Evolutionary conservation across 2,113 vertebrate species (phyloP), one percentile per base, ranked within the genome.

Genomic region (Epinephelus fuscoguttatus): DNA sequence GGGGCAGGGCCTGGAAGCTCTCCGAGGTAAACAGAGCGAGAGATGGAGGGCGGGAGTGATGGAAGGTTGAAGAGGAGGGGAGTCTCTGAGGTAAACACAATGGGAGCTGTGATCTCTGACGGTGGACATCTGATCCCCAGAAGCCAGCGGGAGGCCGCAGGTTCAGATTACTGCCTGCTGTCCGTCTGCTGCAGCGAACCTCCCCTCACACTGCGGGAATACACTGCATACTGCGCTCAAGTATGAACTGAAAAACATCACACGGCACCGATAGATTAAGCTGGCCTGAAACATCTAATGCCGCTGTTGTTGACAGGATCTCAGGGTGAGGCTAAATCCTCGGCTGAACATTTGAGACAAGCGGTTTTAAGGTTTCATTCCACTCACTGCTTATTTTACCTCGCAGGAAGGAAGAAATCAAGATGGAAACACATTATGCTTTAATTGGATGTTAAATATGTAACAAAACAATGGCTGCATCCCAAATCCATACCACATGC

Each of bases 81-180:
- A 90, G 91, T 84, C 80, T 91, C 86, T 83, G 72, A 87, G 80
- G 88, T 89, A 87, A 92, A 90, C 83, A 95, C 91, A 95, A 95
- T 89, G 87, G 90, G 85, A 91, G 88, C 86, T 87, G 80, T 94
- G 94, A 95, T 94, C 94, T 95, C 91, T 92, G 91, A 93, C 83
- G 13, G 73, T 56, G 77, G 94, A 93, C 83, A 96, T 85, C 85
- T 87, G 88, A 96, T 94, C 89, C 79, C 61, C 52, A 80, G 56
- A 84, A 85, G 84, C 84, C 85, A 91, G 78, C 78, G 66, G 81
- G 84, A 90, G 84, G 88, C 83, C 77, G 60, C 10, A 9, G 90
- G 88, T 75, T 95, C 92, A 50, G 57, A 75, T 95, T 94, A 94
- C 94, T 72, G 80, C 92, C 91, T 86, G 86, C 88, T 89, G 81